Conservation (phyloP, 30 jellyfish, hydroid and myxozoan species). For the Turritopsis dohrnii region DNA sequence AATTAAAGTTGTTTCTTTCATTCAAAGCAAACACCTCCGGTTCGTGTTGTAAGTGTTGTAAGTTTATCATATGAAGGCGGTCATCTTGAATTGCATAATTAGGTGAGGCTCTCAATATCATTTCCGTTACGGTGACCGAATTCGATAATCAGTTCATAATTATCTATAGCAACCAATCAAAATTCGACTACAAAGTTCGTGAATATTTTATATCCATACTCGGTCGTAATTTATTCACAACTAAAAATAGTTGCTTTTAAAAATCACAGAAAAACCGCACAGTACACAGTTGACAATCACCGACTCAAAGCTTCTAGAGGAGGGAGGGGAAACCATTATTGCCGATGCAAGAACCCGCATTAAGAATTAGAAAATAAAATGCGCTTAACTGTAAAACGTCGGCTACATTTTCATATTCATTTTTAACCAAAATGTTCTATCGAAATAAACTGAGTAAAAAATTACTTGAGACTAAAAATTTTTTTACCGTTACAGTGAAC, state of each 20-base stretch:
- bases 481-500: no score
- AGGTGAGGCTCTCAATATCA: conserved; percentile 17
- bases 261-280: not conserved
- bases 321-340: not conserved
- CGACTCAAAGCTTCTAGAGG: no score
- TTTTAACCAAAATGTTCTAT: no score
- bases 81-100: conserved; percentile 17
- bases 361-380: no score
- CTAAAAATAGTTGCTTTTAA: not conserved
- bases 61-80: conserved; percentile 5
- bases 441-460: no score
- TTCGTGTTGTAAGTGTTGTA: conserved; percentile 2
- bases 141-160: not conserved
- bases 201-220: not conserved
- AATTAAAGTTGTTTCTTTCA: not conserved
- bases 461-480: no score
- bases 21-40: not conserved
- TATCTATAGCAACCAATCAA: not conserved
- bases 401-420: no score
- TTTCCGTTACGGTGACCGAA: conserved; percentile 18
- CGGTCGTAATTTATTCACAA: not conserved
- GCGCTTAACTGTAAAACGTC: no score
- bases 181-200: not conserved
- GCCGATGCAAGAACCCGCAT: no score
- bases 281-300: not conserved